Base-by-base conservation (phyloP, 2,888 invertebrate species). In the Cryptocephalus primarius region DNA sequence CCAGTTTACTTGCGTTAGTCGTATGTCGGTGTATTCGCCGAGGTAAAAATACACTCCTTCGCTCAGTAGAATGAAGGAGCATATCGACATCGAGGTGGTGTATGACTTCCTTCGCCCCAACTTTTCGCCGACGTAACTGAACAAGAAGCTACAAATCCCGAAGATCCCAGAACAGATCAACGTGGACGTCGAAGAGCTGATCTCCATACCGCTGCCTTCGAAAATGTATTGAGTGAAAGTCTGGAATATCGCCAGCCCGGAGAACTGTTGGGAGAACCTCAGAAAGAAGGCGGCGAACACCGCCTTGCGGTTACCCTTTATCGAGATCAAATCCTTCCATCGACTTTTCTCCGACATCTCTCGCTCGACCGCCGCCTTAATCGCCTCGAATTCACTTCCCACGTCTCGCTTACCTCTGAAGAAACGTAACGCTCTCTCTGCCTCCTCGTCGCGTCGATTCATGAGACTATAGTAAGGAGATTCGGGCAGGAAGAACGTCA, bases 401-500 rank as follows among this genome's bases (percentile, higher is more conserved):
- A 60, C 55, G 33, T 59, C 49, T 11, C 48, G 36, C 8, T 41
- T 55, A 42, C 58, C 42, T 36, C 55, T 46, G 12, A 62, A 43
- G 39, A 39, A 47, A 39, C 49, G 51, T 41, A 62, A 44, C 1
- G 59, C 50, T 9, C 42, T 45, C 46, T 48, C 44, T 8, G 61
- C 60, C 44, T 58, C 51, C 1, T 54, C 49, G 1, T 36, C 8
- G 14, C 48, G 42, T 9, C 49, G 49, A 40, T 58, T 57, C 56
- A 58, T 58, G 9, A 60, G 33, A 11, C 48, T 50, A 45, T 45
- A 61, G 44, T 61, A 61, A 0, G 60, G 61, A 8, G 55, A 50
- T 69, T 84, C 84, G n/a, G 83, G 83, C 60, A 82, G 69, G 60
- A 76, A 77, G 40, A 65, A n/a, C 63, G 81, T 77, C 12, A 73